phyloP scores from a whole-genome alignment of 2,888 invertebrate species.

The Drosophila anomalata region DNA sequence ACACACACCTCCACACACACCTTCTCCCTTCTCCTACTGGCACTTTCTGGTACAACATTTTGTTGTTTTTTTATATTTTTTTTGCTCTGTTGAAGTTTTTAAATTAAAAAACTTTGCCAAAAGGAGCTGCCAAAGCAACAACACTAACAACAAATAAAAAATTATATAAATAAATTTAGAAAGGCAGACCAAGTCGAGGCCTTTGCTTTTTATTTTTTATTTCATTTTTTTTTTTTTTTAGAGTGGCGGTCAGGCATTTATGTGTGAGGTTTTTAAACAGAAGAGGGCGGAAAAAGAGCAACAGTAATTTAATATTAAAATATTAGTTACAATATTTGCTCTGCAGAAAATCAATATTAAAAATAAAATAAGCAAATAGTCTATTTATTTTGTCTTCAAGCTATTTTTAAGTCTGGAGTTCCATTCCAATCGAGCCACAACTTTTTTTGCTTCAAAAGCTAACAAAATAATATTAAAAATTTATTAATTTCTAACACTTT shows the following conservation, averaged over 20 bases:
- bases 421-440: too few species aligned
- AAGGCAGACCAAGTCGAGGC: background rate
- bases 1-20: too few species aligned
- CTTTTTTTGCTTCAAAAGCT: too few species aligned
- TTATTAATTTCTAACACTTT: too few species aligned
- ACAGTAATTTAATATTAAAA: too few species aligned
- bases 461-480: too few species aligned
- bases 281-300: background rate
- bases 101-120: conserved; percentile 80
- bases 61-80: background rate
- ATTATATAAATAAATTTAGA: conserved; percentile 5
- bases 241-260: background rate
- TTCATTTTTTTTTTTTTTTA: background rate
- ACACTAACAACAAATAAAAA: conserved; percentile 6
- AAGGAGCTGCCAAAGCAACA: conserved; percentile 32
- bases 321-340: too few species aligned
- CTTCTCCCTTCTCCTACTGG: background rate
- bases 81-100: conserved; percentile 64
- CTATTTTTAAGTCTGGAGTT: too few species aligned
- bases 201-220: background rate
- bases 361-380: too few species aligned
- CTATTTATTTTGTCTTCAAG: too few species aligned
- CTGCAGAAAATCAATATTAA: too few species aligned
- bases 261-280: background rate
- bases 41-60: background rate